Percentiles rank a stretch among this genome's conserved stretches.
phyloP scores from a whole-genome alignment of 2,888 invertebrate genomes.

The Philhelius pedissequus region DNA sequence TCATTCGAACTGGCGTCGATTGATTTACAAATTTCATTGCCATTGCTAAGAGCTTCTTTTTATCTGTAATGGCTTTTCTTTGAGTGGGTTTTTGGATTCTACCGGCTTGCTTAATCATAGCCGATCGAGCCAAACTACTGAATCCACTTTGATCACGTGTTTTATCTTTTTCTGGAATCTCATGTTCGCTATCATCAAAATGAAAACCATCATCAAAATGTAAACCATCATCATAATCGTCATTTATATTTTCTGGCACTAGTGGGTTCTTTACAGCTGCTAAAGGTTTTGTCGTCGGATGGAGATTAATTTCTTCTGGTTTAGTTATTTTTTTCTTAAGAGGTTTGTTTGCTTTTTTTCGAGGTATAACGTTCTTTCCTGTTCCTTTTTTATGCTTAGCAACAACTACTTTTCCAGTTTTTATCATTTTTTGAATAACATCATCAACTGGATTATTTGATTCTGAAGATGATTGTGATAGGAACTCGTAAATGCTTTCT shows the following conservation, averaged over 20 bases:
- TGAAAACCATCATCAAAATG: conserved; percentile 14
- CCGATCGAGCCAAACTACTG: conserved; percentile 73
- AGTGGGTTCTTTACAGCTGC: neutral
- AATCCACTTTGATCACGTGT: conserved; percentile 60
- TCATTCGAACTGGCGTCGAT: conserved; percentile 72
- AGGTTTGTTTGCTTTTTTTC: neutral
- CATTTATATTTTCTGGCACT: neutral
- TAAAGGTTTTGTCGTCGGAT: neutral
- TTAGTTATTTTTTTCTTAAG: neutral
- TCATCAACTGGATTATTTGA: conserved; percentile 73
- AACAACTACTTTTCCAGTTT: conserved; percentile 80
- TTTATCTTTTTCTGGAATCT: neutral
- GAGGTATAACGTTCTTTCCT: conserved; percentile 65
- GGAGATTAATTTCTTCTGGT: neutral
- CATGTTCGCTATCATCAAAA: neutral
- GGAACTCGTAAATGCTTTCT: conserved; percentile 74
- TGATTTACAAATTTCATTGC: conserved; percentile 73
- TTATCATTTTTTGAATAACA: conserved; percentile 77
- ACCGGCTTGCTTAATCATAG: conserved; percentile 72
- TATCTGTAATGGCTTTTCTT: conserved; percentile 48
- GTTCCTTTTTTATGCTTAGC: conserved; percentile 80
- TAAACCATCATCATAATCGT: neutral
- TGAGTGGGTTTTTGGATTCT: conserved; percentile 42
- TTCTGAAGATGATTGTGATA: conserved; percentile 73
- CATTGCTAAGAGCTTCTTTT: conserved; percentile 70